Percentiles rank a stretch among this genome's conserved stretches.
phyloP scores from a whole-genome alignment of 2,888 invertebrate genomes.

The Helobdella robusta region DNA sequence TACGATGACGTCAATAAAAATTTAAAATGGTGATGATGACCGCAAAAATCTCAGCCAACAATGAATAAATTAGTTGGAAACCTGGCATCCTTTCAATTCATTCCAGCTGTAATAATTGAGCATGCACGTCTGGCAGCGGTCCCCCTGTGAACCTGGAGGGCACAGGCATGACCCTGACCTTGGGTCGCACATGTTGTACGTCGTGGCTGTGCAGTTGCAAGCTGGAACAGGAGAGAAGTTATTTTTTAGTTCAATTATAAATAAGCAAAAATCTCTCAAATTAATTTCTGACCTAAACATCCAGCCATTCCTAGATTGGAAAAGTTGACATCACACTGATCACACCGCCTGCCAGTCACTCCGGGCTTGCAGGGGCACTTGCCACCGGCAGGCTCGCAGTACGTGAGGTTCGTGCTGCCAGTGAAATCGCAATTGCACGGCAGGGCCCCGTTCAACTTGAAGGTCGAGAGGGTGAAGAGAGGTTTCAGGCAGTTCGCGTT shows the following conservation, averaged over 20 bases:
- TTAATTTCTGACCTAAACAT: constrained; percentile 36
- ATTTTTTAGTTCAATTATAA: neutral
- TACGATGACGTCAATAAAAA: neutral
- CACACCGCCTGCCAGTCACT: constrained; percentile 38
- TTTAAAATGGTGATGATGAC: neutral
- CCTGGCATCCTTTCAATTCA: constrained; percentile 37
- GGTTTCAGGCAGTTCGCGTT: no score
- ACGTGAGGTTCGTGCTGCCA: constrained; percentile 33
- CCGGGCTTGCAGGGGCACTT: constrained; percentile 40
- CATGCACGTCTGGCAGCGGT: constrained; percentile 58
- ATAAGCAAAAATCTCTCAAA: neutral
- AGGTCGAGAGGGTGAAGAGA: constrained; percentile 36
- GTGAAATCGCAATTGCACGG: constrained; percentile 38
- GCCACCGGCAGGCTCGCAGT: constrained; percentile 37
- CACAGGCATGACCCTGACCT: constrained; percentile 53
- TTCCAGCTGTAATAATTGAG: constrained; percentile 41
- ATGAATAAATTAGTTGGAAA: constrained; percentile 16
- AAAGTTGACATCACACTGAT: constrained; percentile 37
- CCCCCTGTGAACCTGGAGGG: constrained; percentile 61
- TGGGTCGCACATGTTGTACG: constrained; percentile 35
- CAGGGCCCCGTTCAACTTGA: constrained; percentile 36
- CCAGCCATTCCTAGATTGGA: constrained; percentile 35
- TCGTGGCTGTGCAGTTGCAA: constrained; percentile 36
- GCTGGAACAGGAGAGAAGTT: constrained; percentile 30
- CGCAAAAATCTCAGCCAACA: neutral